Percentiles rank a stretch among this genome's conserved stretches.
Evolutionary conservation across 2,888 invertebrate species (phyloP).

Genomic region (Oxycera nigricornis): DNA sequence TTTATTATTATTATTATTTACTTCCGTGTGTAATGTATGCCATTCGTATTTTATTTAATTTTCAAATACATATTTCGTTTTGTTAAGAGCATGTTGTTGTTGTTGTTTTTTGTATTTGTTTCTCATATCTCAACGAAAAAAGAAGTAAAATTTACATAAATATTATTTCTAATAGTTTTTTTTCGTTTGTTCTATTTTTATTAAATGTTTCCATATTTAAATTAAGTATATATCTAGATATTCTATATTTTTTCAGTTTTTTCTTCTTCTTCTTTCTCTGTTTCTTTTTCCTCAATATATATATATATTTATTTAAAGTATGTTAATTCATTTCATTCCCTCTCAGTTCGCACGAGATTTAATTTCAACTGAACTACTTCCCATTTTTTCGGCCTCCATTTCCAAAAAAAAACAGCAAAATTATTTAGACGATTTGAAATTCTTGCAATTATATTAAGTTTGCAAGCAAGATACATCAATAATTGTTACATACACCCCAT

Average conservation of each 20-base stretch:
- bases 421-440: background rate
- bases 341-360: constrained; percentile 2
- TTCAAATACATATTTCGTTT: background rate
- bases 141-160: constrained; percentile 36
- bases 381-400: background rate
- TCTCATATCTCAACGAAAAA: constrained; percentile 9
- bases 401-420: too few relatives aligned
- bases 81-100: background rate
- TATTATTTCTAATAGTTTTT: constrained; percentile 21
- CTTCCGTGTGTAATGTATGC: constrained; percentile 22
- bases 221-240: background rate
- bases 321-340: background rate
- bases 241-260: constrained; percentile 1
- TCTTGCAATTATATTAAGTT: background rate
- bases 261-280: background rate
- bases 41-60: constrained; percentile 1
- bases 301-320: too few relatives aligned
- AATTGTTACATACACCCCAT: background rate
- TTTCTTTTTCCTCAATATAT: background rate
- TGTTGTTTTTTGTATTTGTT: constrained; percentile 6
- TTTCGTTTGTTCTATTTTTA: constrained; percentile 19
- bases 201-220: background rate
- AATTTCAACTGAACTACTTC: background rate
- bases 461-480: too few relatives aligned
- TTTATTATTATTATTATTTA: too few relatives aligned